Conservation (phyloP, 2,888 invertebrate genomes). For the Fissipunctia ypsillon region DNA sequence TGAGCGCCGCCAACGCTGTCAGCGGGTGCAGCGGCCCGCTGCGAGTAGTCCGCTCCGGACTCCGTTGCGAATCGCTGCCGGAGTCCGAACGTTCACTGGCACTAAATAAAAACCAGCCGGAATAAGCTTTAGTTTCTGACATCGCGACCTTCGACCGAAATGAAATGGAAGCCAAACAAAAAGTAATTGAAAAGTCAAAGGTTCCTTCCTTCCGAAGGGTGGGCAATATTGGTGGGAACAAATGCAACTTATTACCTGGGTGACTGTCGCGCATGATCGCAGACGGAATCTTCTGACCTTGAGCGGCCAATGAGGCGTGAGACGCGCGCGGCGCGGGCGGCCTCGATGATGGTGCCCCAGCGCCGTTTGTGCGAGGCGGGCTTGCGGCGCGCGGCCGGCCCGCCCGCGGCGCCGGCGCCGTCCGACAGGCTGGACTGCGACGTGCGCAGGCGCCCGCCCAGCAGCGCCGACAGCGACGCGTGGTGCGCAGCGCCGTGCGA, state of each 20-base stretch:
- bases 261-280: slow-evolving; percentile 91
- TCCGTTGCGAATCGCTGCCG: slow-evolving; percentile 93
- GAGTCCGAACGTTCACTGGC: slow-evolving; percentile 93
- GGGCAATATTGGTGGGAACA: neutral
- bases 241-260: slow-evolving; percentile 77
- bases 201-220: neutral
- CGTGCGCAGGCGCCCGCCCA: slow-evolving; percentile 90
- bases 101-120: slow-evolving; percentile 65
- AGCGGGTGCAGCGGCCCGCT: slow-evolving; percentile 84
- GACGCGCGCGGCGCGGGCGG: slow-evolving; percentile 95
- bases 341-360: slow-evolving; percentile 96
- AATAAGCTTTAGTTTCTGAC: neutral
- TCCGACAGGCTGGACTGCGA: slow-evolving; percentile 86
- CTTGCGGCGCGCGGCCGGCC: slow-evolving; percentile 74
- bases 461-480: slow-evolving; percentile 92
- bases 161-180: slow-evolving; percentile 21
- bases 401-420: slow-evolving; percentile 67
- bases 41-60: slow-evolving; percentile 82
- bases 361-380: slow-evolving; percentile 93
- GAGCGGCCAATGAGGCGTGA: slow-evolving; percentile 95
- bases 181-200: slow-evolving; percentile 3
- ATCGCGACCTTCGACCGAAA: neutral
- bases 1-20: slow-evolving; percentile 93
- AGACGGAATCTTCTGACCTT: slow-evolving; percentile 95
- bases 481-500: slow-evolving; percentile 80